phyloP scores from a whole-genome alignment of 2,888 invertebrate species.

The Dyspetes luteomarginatus region DNA sequence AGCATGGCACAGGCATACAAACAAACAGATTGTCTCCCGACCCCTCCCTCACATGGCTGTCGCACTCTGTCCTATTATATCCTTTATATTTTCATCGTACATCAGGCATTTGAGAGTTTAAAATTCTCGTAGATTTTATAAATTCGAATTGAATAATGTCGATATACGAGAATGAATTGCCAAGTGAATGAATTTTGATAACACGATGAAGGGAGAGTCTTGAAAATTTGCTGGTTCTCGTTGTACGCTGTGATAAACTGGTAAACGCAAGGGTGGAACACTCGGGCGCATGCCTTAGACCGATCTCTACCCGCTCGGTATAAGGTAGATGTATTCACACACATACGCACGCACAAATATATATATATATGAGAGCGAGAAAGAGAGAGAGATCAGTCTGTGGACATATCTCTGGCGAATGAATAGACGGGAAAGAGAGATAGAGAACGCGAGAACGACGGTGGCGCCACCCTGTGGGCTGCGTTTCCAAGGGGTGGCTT shows the following conservation, averaged over 20 bases:
- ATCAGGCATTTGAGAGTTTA: background rate
- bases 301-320: slow-evolving; percentile 38
- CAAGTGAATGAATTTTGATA: background rate
- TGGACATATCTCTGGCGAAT: slow-evolving; percentile 26
- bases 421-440: slow-evolving; percentile 31
- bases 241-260: slow-evolving; percentile 62
- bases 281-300: slow-evolving; percentile 51
- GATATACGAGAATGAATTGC: background rate
- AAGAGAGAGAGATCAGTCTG: no score
- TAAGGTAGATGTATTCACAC: background rate
- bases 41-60: slow-evolving; percentile 15
- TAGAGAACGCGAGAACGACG: slow-evolving; percentile 43
- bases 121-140: no score
- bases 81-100: background rate
- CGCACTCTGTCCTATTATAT: background rate
- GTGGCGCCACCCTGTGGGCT: slow-evolving; percentile 65
- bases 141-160: background rate
- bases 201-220: slow-evolving; percentile 6
- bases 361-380: no score
- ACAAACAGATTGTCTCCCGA: slow-evolving; percentile 56
- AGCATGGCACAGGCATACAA: slow-evolving; percentile 46
- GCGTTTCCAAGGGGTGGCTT: slow-evolving; percentile 56
- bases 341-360: background rate
- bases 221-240: slow-evolving; percentile 50
- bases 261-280: slow-evolving; percentile 54